phyloP scores from a whole-genome alignment of 2,797 vertebrate species.

The Sebastiscus tertius region DNA sequence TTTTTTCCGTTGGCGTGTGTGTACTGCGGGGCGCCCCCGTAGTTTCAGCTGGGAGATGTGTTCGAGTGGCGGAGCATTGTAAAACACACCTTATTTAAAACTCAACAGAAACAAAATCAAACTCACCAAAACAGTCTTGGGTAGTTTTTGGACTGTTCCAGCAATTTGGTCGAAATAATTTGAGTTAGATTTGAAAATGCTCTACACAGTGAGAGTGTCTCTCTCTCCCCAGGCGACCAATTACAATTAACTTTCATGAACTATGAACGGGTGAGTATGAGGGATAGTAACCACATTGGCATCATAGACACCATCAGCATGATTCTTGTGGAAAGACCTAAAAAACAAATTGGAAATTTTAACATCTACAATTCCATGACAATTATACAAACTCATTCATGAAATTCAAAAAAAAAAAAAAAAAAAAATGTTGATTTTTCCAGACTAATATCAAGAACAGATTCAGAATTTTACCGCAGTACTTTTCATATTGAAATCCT shows the following conservation, averaged over 20 bases:
- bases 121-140: no score
- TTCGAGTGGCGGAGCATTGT: no score
- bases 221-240: no score
- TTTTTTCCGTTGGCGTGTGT: no score
- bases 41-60: no score
- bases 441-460: background rate
- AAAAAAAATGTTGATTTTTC: background rate
- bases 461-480: background rate
- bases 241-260: background rate
- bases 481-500: constrained; percentile 24
- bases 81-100: no score
- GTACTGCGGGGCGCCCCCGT: no score
- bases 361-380: background rate
- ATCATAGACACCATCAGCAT: background rate
- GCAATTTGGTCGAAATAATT: no score
- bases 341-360: background rate
- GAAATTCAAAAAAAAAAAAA: background rate
- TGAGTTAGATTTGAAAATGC: no score
- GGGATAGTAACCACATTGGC: background rate
- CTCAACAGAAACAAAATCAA: no score
- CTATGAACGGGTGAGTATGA: background rate
- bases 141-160: no score
- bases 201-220: no score
- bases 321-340: background rate
- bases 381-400: background rate